Evolutionary conservation across 1,140 invertebrate species (phyloP), one percentile per base, ranked within the genome.

Genomic region (Lethocerus indicus): DNA sequence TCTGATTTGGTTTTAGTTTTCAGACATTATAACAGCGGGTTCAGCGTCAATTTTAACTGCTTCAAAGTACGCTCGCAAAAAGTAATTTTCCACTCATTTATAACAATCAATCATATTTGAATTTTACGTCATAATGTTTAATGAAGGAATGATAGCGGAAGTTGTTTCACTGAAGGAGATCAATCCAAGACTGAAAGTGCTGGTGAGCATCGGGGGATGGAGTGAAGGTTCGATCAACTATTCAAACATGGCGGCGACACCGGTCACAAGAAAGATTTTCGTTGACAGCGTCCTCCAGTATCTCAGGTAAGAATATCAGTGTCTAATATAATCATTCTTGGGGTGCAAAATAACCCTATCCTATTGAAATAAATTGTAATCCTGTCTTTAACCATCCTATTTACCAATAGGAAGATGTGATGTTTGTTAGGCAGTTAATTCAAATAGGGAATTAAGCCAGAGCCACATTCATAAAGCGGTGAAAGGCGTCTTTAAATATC

Each of bases 131-230:
- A 80, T 72, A 9, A 76, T 78, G 16, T 87, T 78, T 58, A 77
- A 75, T 24, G 16, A 9, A 32, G 29, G 29, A 32, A 32, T 12
- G 9, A 9, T 32, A 64, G 80, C 72, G 9, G 76, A 77, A 16
- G 87, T 78, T 58, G 76, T 74, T 20, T 47, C 41, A 27, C 49
- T 54, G 44, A 82, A 79, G 0, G 61, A 60, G 0, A 58, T 90
- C 12, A 76, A 87, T 65, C 81, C 83, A 0, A 70, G 78, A 54
- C 60, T 91, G 3, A 88, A 85, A 63, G 71, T 85, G 1, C 73
- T 77, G 1, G 56, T 91, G 3, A 85, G 83, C 7, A 81, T 92
- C 32, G 88, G 88, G 0, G 87, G 87, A 1, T 90, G 87, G 86
- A 88, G 87, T 59, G 84, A 89, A 64, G 86, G 84, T 0, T 86